phyloP scores from a whole-genome alignment of 2,113 vertebrate genomes.

The Butastur rufipennis region DNA sequence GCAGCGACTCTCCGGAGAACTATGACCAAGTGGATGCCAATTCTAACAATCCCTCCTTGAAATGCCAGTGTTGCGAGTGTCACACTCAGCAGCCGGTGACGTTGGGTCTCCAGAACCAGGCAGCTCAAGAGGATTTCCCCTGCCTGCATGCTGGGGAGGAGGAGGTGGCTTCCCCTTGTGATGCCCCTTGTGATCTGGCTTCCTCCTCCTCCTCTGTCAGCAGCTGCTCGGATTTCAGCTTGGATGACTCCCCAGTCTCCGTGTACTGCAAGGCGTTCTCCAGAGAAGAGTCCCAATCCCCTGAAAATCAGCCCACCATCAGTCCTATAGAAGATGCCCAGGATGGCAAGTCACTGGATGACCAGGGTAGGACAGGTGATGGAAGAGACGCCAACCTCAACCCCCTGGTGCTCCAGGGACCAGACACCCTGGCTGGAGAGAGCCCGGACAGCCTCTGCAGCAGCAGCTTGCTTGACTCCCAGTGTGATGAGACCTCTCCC shows the following conservation, averaged over 20 bases:
- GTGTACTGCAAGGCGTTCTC: slow-evolving; percentile 74
- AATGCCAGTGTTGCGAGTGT: slow-evolving; percentile 85
- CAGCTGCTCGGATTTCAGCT: slow-evolving; percentile 92
- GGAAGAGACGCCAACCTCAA: neutral
- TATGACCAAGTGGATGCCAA: slow-evolving; percentile 82
- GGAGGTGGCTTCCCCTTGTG: slow-evolving; percentile 82
- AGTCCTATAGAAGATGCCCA: slow-evolving; percentile 8
- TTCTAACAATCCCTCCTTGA: slow-evolving; percentile 88
- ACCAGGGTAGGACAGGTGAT: neutral
- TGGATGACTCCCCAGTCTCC: slow-evolving; percentile 83
- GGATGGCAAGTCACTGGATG: neutral
- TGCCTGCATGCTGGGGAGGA: slow-evolving; percentile 71
- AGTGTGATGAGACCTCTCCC: neutral
- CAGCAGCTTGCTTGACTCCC: slow-evolving; percentile 25
- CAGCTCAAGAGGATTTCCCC: neutral
- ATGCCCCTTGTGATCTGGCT: slow-evolving; percentile 80
- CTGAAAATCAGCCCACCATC: slow-evolving; percentile 21
- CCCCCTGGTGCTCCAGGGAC: accelerated
- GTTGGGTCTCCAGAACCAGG: slow-evolving; percentile 4
- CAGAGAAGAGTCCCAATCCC: slow-evolving; percentile 45
- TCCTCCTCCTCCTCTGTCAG: slow-evolving; percentile 86
- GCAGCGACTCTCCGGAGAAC: slow-evolving; percentile 7
- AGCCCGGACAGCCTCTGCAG: slow-evolving; percentile 74
- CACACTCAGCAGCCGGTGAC: slow-evolving; percentile 69
- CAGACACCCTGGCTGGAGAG: accelerated